Percentiles rank a stretch among this genome's conserved stretches.
phyloP scores from a whole-genome alignment of 1,140 invertebrate species.

The Hyposmocoma kahamanoa region DNA sequence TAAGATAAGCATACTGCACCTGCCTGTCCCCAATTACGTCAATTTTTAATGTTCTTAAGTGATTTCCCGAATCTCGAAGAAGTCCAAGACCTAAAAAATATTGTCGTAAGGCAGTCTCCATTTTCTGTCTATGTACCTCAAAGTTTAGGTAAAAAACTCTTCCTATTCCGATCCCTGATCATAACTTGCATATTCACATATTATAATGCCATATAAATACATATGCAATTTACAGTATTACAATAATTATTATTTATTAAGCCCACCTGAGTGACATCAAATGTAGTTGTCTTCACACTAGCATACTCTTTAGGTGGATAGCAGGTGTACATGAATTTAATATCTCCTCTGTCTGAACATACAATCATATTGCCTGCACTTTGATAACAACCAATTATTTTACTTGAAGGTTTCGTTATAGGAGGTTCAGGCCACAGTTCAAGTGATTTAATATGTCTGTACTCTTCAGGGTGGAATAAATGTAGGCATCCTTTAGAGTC shows the following conservation, averaged over 20 bases:
- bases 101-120: no score
- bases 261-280: conserved; percentile 55
- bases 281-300: conserved; percentile 40
- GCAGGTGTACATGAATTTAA: conserved; percentile 60
- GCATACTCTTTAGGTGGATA: conserved; percentile 48
- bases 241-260: not conserved
- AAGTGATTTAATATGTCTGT: conserved; percentile 36
- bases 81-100: no score
- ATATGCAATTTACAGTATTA: not conserved
- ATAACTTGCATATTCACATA: no score
- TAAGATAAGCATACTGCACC: no score
- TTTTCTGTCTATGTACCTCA: no score
- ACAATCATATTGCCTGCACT: conserved; percentile 45
- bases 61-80: no score
- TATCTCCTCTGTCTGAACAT: conserved; percentile 51
- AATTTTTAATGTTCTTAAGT: no score
- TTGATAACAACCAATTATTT: conserved; percentile 50
- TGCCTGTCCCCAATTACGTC: no score
- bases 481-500: conserved; percentile 56
- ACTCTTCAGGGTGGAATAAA: conserved; percentile 46
- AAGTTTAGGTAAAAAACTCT: no score
- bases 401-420: conserved; percentile 40
- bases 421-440: conserved; percentile 47
- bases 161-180: no score
- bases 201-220: no score